Base-by-base conservation (phyloP, 2,113 vertebrate species). In the Camelus dromedarius region DNA sequence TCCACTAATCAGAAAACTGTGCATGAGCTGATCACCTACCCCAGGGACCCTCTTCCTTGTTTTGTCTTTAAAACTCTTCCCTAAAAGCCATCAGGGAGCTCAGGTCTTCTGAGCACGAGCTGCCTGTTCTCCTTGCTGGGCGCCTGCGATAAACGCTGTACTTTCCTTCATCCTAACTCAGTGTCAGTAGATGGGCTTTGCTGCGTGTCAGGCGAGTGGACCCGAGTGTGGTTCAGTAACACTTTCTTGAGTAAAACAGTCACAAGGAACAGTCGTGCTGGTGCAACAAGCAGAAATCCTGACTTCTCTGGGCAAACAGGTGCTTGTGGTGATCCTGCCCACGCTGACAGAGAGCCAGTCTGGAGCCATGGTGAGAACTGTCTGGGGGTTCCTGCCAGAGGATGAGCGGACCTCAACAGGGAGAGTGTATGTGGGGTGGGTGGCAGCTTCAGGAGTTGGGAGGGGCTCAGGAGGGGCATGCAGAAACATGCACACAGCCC, bases 401-500 rank as follows among this genome's bases (percentile, higher is more conserved):
- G 24, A 58, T 19, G 20, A 15, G 3, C 13, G 20, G 12, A 42
- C 58, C 13, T 38, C 26, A 3, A 3, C 8, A 26, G 10, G 38
- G 58, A 58, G 32, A 50, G 32, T 42, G 20, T 15, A 9, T 22
- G 7, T 54, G 20, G 8, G 58, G 2, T 22, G 16, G 14, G 1
- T 1, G 0, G 3, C 4, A 10, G 69, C 54, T 32, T n/a, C 2
- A 3, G 52, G 42, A 9, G 12, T 5, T 14, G 2, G 11, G 20
- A 4, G 8, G 20, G 13, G 7, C 4, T 54, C 8, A 9, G 69
- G 20, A 89, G 26, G 15, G 8, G 15, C 38, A 2, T 42, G 0
- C 28, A 28, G 73, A 54, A 22, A 15, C 15, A 12, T 42, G 42
- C 13, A 11, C 10, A 2, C 2, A 22, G 35, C 32, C 26, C n/a